Evolutionary conservation across 2,797 vertebrate genomes (phyloP).

Genomic region (Meriones psammophilus): DNA sequence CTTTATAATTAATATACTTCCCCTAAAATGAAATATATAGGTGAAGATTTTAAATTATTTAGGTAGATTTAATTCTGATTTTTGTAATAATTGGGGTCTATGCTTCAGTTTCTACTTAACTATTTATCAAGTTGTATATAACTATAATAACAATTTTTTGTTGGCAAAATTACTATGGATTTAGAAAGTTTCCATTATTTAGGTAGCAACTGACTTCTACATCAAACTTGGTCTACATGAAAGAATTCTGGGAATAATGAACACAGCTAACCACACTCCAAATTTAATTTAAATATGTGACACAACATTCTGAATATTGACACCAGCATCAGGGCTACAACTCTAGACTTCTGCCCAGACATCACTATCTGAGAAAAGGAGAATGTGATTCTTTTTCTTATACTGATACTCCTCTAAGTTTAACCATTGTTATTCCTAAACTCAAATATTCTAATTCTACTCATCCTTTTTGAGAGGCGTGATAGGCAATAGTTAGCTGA

Average conservation of each 20-base stretch:
- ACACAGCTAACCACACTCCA: background rate
- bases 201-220: background rate
- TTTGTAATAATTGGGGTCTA: background rate
- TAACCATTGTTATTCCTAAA: slow-evolving; percentile 20
- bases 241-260: background rate
- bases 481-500: background rate
- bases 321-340: background rate
- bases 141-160: background rate
- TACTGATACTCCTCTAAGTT: background rate
- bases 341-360: background rate
- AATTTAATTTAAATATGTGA: background rate
- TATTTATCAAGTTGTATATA: slow-evolving; percentile 30
- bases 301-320: background rate
- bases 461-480: background rate
- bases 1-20: slow-evolving; percentile 46
- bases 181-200: slow-evolving; percentile 40
- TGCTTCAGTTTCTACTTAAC: background rate
- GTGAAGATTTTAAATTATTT: slow-evolving; percentile 46
- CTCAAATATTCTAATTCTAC: slow-evolving; percentile 10
- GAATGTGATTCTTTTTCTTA: slow-evolving; percentile 19
- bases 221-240: slow-evolving; percentile 26
- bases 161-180: background rate
- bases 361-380: background rate
- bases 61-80: background rate
- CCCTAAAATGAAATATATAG: slow-evolving; percentile 17